These are phyloP conservation scores for Mesocricetus auratus DNA, from an alignment of 2,113 vertebrate species.

Conservation along the genomic window DNA sequence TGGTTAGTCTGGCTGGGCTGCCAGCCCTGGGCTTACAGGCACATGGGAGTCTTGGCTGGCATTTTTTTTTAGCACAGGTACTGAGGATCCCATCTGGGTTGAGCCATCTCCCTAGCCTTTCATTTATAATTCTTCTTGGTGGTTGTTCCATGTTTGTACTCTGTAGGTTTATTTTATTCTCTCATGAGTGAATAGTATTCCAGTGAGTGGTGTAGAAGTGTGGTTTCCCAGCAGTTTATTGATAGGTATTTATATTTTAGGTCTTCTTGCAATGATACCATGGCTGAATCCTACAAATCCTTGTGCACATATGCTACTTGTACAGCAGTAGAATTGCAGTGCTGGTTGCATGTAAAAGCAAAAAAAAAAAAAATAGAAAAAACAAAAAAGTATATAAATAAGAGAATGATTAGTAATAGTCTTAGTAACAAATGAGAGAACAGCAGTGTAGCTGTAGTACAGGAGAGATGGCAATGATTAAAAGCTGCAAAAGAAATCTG, in stretches of 20 bases:
- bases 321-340: slow-evolving; percentile 42
- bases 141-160: not conserved
- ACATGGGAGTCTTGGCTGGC: not conserved
- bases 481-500: not conserved
- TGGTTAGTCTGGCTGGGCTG: not conserved
- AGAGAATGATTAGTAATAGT: not conserved
- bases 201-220: not conserved
- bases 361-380: not conserved
- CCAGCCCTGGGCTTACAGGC: not conserved
- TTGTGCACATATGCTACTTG: not conserved
- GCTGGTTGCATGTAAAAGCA: slow-evolving; percentile 16
- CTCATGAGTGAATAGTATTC: slow-evolving; percentile 15
- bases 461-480: not conserved
- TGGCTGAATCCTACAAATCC: not conserved
- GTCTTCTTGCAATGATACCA: not conserved
- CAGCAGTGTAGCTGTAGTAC: not conserved
- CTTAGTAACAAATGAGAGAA: not conserved
- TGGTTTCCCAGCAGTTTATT: slow-evolving; percentile 49
- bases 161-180: slow-evolving; percentile 3
- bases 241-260: slow-evolving; percentile 42
- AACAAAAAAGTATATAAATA: not conserved
- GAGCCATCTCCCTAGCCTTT: not conserved
- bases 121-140: not conserved
- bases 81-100: not conserved
- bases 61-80: not conserved